Conservation (phyloP, 2,888 invertebrate genomes). For the Caenorhabditis wallacei region DNA sequence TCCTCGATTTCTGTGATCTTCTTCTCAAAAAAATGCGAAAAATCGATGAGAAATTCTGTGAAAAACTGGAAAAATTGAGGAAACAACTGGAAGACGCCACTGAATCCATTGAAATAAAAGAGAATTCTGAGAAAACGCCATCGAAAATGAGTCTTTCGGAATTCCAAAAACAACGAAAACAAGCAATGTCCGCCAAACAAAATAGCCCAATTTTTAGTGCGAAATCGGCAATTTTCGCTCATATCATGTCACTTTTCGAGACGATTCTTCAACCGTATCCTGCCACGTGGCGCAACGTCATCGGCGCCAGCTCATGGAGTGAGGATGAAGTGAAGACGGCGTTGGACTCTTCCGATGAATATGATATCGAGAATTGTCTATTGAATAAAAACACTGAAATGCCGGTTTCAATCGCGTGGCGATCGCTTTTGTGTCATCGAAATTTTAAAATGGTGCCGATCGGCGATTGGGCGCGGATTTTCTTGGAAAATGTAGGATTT, state of each 20-base stretch:
- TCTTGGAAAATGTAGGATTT: constrained; percentile 33
- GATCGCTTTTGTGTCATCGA: constrained; percentile 36
- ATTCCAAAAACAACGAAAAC: constrained; percentile 18
- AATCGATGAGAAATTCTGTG: constrained; percentile 12
- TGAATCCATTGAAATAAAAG: neutral
- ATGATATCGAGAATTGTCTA: constrained; percentile 49
- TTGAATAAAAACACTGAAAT: neutral
- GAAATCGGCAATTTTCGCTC: constrained; percentile 26
- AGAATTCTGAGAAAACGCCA: constrained; percentile 2
- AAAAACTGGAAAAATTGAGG: constrained; percentile 11
- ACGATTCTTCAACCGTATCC: constrained; percentile 44
- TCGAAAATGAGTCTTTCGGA: constrained; percentile 27
- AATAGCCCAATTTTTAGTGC: constrained; percentile 29
- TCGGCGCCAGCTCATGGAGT: constrained; percentile 14
- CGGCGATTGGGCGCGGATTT: constrained; percentile 41
- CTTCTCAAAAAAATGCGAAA: neutral
- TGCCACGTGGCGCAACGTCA: constrained; percentile 53
- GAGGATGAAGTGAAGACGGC: neutral
- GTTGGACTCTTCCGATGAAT: constrained; percentile 47
- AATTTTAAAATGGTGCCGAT: constrained; percentile 57
- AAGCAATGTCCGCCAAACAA: constrained; percentile 7
- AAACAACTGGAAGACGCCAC: neutral
- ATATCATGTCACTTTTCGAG: constrained; percentile 51
- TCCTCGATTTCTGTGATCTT: neutral
- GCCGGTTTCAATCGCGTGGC: constrained; percentile 49